Percentiles rank a stretch among this genome's conserved stretches.
phyloP scores from a whole-genome alignment of 1,140 invertebrate species.

The Drosophila quadrilineata region DNA sequence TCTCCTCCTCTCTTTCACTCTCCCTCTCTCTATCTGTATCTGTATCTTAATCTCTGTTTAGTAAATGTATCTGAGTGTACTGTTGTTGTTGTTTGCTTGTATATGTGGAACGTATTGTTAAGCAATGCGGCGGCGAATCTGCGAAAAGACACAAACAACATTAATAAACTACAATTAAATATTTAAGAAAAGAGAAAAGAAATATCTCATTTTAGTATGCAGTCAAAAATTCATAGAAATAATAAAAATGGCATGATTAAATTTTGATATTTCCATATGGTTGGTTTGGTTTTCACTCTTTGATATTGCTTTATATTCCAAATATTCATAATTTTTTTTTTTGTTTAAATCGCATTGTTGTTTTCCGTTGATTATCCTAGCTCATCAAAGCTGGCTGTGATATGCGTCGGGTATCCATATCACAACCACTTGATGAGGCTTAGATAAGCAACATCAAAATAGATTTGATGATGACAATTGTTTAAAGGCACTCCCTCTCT shows the following conservation, averaged over 20 bases:
- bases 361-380: slow-evolving; percentile 82
- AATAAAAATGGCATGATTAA: slow-evolving; percentile 14
- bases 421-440: slow-evolving; percentile 89
- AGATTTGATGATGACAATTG: slow-evolving; percentile 40
- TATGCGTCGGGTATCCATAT: slow-evolving; percentile 88
- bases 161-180: slow-evolving; percentile 37
- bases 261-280: no score
- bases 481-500: no score
- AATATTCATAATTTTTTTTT: slow-evolving; percentile 3
- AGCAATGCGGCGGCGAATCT: slow-evolving; percentile 64
- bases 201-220: not conserved
- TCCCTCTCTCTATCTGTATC: slow-evolving; percentile 1
- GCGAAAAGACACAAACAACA: slow-evolving; percentile 56
- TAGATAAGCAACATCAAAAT: slow-evolving; percentile 80
- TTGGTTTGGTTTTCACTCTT: slow-evolving; percentile 8
- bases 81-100: slow-evolving; percentile 5
- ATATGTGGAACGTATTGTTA: slow-evolving; percentile 40
- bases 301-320: not conserved
- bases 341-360: slow-evolving; percentile 46
- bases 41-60: not conserved
- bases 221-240: slow-evolving; percentile 7
- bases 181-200: not conserved
- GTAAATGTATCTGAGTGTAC: slow-evolving; percentile 4
- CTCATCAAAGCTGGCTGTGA: slow-evolving; percentile 97
- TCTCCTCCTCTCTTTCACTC: slow-evolving; percentile 2